phyloP scores from a whole-genome alignment of 2,113 vertebrate species.

The Xiphophorus couchianus region DNA sequence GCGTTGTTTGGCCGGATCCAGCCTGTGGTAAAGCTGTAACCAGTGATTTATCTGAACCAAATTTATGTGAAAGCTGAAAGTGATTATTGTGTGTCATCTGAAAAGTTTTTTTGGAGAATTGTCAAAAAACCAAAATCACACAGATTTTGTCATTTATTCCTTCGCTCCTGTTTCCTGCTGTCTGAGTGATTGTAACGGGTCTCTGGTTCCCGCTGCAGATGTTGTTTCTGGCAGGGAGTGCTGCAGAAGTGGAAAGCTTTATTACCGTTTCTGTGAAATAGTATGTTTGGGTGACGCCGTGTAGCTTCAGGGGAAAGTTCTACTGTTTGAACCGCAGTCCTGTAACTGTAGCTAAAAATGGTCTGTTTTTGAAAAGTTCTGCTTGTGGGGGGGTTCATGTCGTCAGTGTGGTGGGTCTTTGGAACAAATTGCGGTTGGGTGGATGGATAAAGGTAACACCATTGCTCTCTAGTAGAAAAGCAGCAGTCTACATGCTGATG shows the following conservation, averaged over 20 bases:
- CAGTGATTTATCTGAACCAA: neutral
- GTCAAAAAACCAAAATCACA: no score
- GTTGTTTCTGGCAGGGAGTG: slow-evolving; percentile 47
- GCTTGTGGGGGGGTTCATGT: neutral
- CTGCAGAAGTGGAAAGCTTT: slow-evolving; percentile 49
- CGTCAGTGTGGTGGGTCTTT: slow-evolving; percentile 4
- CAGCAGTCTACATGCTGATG: neutral
- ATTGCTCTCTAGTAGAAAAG: neutral
- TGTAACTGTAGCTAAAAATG: slow-evolving; percentile 5
- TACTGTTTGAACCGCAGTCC: slow-evolving; percentile 5
- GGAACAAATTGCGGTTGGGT: neutral
- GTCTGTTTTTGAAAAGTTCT: slow-evolving; percentile 2
- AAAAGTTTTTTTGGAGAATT: no score
- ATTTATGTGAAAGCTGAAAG: neutral
- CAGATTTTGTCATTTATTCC: slow-evolving; percentile 8
- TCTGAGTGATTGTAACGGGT: neutral
- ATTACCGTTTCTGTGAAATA: neutral
- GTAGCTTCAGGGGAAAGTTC: slow-evolving; percentile 25
- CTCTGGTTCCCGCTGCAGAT: slow-evolving; percentile 33
- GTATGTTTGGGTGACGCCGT: slow-evolving; percentile 28
- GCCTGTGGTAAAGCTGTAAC: neutral
- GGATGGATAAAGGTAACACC: neutral
- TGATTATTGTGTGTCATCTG: no score
- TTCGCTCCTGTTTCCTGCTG: neutral
- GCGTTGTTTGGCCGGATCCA: neutral